Conservation (phyloP, 2,113 vertebrate genomes). For the Lonchura striata region DNA sequence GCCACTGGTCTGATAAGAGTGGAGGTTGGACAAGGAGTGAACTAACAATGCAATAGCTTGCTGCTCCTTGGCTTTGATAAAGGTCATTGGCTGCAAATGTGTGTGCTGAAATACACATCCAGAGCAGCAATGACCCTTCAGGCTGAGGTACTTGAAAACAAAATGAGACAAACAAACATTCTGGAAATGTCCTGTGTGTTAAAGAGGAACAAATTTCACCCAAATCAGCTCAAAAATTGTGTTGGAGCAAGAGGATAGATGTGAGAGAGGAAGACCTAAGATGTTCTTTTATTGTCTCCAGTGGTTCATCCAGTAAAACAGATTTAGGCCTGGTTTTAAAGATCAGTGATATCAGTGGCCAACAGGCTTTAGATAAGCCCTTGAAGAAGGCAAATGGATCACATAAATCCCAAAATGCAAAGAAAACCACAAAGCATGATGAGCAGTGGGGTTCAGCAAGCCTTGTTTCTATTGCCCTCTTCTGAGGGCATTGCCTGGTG, state of each 20-base stretch:
- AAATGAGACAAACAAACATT: neutral
- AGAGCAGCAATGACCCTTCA: neutral
- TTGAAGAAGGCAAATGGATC: neutral
- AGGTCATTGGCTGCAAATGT: neutral
- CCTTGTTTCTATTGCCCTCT: neutral
- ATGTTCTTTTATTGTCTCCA: neutral
- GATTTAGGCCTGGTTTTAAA: neutral
- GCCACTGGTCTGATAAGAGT: neutral
- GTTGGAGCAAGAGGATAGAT: neutral
- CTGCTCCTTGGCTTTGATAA: neutral
- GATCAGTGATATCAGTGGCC: neutral
- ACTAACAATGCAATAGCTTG: neutral
- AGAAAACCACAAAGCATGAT: neutral
- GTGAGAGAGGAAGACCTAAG: neutral
- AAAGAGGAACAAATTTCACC: neutral
- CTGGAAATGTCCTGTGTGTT: neutral
- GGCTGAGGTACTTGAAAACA: neutral
- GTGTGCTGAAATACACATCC: neutral
- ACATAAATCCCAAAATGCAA: neutral
- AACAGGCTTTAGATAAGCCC: neutral
- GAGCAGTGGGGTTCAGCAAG: neutral
- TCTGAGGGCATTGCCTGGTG: neutral
- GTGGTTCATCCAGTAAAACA: neutral
- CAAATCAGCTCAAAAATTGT: neutral
- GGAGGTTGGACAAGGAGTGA: neutral